These are phyloP conservation scores for Microplitis demolitor DNA, from an alignment of 1,140 invertebrate genomes.

Conservation along the genomic window DNA sequence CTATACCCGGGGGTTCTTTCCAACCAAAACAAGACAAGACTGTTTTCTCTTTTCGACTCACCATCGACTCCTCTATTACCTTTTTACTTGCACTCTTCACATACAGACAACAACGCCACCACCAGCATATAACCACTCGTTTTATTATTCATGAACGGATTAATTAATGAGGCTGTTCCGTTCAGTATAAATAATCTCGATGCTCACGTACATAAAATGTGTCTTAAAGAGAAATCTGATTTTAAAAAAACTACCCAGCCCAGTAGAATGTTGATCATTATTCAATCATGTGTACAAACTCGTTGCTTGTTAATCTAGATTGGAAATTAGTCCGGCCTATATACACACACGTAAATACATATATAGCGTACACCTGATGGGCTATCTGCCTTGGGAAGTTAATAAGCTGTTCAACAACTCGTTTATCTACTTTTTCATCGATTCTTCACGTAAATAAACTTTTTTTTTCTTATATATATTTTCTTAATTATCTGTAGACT, in stretches of 20 bases:
- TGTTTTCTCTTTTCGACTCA: conserved; percentile 18
- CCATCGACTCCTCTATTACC: no score
- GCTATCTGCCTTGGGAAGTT: no score
- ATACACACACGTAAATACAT: no score
- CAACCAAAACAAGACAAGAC: neutral
- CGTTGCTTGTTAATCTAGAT: conserved; percentile 7
- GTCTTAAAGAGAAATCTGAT: neutral
- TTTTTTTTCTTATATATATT: no score
- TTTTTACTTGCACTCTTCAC: no score
- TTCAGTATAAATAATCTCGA: conserved; percentile 16
- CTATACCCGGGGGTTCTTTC: conserved; percentile 27
- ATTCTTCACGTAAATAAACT: no score
- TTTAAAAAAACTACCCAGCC: no score
- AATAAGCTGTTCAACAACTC: no score
- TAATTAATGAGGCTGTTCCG: conserved; percentile 34
- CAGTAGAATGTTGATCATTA: neutral
- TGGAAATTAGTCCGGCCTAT: neutral
- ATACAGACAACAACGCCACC: neutral
- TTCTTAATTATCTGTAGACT: no score
- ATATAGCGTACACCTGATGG: no score
- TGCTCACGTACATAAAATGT: conserved; percentile 18
- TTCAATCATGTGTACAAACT: conserved; percentile 4
- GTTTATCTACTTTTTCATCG: no score
- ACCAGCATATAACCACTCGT: neutral
- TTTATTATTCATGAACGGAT: conserved; percentile 29